Base-by-base conservation (phyloP, 2,888 invertebrate species). In the Dendrolimus pini region DNA sequence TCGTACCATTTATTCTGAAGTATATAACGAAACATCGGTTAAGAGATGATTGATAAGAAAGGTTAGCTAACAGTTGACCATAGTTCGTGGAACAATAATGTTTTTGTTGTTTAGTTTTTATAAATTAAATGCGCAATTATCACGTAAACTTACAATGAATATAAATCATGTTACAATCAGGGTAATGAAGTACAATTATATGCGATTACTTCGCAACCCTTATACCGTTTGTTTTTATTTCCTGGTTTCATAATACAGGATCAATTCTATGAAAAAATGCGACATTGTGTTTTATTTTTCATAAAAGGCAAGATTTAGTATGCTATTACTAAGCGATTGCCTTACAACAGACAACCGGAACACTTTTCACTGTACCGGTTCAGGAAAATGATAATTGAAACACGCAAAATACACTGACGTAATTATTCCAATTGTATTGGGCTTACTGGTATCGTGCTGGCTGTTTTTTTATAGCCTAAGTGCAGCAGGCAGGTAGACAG, bases 221-320 rank as follows among this genome's bases (percentile, higher is more conserved):
- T 54, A 41, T 55, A 14, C 13, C 55, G 53, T 54, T 56, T 59
- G 60, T 67, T 62, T 60, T 67, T 67, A 47, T 47, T 47, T 47
- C 47, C 47, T 47, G 12, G 9, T 47, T 47, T 47, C 47, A 12
- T 47, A 10, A 9, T 8, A 47, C 9, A 6, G 6, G 12, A 47
- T 47, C 47, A 47, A 47, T 47, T 30, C 3, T 30, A 47, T 47
- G 12, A 47, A 2, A 9, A 47, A 47, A 47, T 9, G 12, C 9
- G 9, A 47, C 47, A 47, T 10, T 47, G 47, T 47, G 9, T 47
- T 47, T 47, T 12, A 10, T 47, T 10, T 47, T 47, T 47, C 47
- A 10, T 47, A 47, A 10, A 12, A 47, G 9, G 12, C 47, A 47
- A 47, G 8, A 12, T 47, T 47, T 12, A 0, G 30, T 30, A 30